Conservation (phyloP, 2,888 invertebrate genomes). For the Philereme vetulata region DNA sequence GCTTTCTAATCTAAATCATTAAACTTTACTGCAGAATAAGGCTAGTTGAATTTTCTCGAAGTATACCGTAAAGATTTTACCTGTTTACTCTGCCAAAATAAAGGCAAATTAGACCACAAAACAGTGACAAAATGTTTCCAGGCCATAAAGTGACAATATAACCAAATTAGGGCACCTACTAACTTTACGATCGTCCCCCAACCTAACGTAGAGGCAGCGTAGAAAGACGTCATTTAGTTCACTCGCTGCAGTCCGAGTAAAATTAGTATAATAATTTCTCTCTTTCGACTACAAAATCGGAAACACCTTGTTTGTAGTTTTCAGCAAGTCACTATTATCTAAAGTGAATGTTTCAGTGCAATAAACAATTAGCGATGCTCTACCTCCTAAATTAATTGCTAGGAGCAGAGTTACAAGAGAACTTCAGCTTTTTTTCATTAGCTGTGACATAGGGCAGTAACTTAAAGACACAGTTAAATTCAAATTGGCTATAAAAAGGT, state of each 20-base stretch:
- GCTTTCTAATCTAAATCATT: background rate
- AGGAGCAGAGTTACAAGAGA: background rate
- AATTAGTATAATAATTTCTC: background rate
- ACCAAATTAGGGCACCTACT: conserved; percentile 42
- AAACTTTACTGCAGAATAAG: conserved; percentile 12
- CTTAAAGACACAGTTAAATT: conserved; percentile 38
- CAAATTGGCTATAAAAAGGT: conserved; percentile 43
- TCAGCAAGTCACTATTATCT: too few species aligned
- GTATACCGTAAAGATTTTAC: conserved; percentile 12
- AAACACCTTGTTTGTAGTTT: too few species aligned
- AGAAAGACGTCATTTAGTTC: conserved; percentile 6
- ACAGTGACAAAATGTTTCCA: conserved; percentile 40
- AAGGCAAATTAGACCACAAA: conserved; percentile 38
- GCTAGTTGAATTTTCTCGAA: conserved; percentile 9
- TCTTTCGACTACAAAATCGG: too few species aligned
- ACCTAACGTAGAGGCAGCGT: conserved; percentile 16
- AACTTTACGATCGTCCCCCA: conserved; percentile 39
- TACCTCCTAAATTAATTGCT: too few species aligned
- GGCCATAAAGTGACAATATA: conserved; percentile 39
- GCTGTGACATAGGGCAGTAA: conserved; percentile 26
- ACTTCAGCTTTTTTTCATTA: conserved; percentile 13
- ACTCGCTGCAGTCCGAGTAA: background rate
- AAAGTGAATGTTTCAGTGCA: too few species aligned
- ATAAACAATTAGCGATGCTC: too few species aligned
- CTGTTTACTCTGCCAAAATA: conserved; percentile 28